Conservation (phyloP, 2,888 invertebrate species). For the Ephialtes manifestator region DNA sequence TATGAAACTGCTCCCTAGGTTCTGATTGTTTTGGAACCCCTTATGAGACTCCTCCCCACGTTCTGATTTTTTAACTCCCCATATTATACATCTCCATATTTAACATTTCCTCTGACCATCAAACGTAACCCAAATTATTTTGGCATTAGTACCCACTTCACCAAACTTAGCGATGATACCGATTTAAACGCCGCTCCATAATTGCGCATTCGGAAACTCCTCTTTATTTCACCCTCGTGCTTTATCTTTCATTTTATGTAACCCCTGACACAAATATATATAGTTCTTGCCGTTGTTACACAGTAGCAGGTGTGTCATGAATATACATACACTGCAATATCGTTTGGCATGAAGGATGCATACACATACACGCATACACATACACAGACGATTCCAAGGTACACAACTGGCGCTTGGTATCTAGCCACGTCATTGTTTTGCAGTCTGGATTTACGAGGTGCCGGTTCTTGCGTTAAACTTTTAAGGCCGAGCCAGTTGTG, state of each 20-base stretch:
- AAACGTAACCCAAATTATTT: no score
- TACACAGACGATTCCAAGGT: not conserved
- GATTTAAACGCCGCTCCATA: constrained; percentile 14
- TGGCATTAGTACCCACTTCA: not conserved
- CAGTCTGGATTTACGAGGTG: constrained; percentile 71
- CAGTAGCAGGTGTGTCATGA: not conserved
- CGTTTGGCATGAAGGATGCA: constrained; percentile 15
- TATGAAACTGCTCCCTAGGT: no score
- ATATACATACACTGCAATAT: constrained; percentile 12
- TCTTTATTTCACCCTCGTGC: constrained; percentile 1
- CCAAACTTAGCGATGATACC: not conserved
- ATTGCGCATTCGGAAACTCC: constrained; percentile 35
- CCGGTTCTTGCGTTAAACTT: constrained; percentile 75
- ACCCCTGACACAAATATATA: constrained; percentile 15
- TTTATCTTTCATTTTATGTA: constrained; percentile 32
- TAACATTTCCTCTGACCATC: no score
- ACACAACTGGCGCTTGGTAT: constrained; percentile 67
- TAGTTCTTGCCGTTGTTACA: not conserved
- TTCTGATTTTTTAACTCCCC: no score
- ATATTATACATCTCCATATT: no score
- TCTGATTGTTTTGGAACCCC: no score
- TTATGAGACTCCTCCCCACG: no score
- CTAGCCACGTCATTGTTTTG: constrained; percentile 74
- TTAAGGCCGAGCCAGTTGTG: constrained; percentile 69
- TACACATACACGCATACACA: not conserved